A percentile compares a stretch with the other conserved stretches of the same genome.
These are phyloP conservation scores for Thermophis baileyi DNA, from an alignment of 2,113 vertebrate genomes.

Conservation along the genomic window DNA sequence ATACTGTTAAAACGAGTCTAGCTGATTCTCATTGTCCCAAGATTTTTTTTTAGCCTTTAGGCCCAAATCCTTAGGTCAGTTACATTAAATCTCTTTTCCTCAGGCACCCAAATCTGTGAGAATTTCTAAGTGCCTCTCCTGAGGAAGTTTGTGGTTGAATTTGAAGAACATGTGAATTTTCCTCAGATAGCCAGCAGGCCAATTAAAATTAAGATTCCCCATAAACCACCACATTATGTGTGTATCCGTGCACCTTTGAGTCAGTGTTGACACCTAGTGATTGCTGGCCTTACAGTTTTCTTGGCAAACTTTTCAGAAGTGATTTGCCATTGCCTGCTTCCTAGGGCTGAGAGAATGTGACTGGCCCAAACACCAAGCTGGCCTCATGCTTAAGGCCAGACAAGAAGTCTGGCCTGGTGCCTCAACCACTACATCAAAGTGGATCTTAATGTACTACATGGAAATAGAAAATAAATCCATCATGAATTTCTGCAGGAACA, in stretches of 20 bases:
- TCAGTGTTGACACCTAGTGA: background rate
- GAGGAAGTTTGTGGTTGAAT: background rate
- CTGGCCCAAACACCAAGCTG: no score
- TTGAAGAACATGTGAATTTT: background rate
- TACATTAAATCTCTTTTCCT: background rate
- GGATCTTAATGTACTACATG: background rate
- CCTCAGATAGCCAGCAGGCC: background rate
- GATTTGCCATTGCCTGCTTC: background rate
- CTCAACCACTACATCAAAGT: background rate
- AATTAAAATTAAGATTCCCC: background rate
- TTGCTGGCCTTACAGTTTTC: background rate
- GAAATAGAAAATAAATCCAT: background rate
- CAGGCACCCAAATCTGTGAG: background rate
- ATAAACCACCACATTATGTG: background rate
- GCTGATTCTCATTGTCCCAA: background rate
- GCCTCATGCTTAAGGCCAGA: background rate
- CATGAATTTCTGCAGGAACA: background rate
- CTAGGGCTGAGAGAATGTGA: background rate
- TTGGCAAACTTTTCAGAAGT: background rate
- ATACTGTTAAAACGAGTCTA: background rate
- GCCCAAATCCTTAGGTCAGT: background rate
- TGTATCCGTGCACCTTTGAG: background rate
- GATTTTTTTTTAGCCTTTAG: background rate
- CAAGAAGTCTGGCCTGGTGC: background rate
- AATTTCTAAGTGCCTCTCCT: background rate